Base-by-base conservation (phyloP, 1,140 invertebrate genomes). In the Pteromalus puparum region DNA sequence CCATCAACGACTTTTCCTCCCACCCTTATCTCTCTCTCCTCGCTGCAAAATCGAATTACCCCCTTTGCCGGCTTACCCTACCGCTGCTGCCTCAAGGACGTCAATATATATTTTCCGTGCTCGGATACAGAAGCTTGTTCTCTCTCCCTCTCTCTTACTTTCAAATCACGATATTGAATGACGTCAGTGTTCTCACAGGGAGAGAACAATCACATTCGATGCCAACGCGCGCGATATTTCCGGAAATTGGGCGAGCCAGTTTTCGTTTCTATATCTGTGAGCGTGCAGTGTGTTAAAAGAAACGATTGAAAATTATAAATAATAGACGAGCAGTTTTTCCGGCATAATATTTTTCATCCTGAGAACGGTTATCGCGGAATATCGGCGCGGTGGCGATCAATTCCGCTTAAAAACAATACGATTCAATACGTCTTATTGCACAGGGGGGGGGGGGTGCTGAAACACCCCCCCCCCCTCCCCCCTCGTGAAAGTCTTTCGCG, bases 1-100 rank as follows among this genome's bases (percentile, higher is more conserved):
- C 65, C 65, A 68, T 68, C 65, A 68, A 68, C 65, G 65, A 68
- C 65, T 68, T 68, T 26, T 9, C 15, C 13, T 5, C 48, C 13
- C 48, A 13, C 15, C 48, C 12, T 5, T 24, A 5, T 5, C 30
- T 34, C n/a, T 26, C 24, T 68, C 18, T 68, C 65, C 65, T 26
- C n/a, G 65, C 26, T 26, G 65, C 65, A 26, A 68, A 68, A 68
- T 68, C n/a, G 65, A 68, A 68, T 68, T 68, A 68, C 65, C 65
- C 65, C 65, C 26, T 53, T 53, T 21, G 48, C 48, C 48, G 48
- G 48, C 48, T 53, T 53, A 53, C 48, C 48, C 48, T 53, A 53
- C 48, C 48, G 18, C 48, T 21, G 48, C 48, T 26, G 13, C 48
- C 13, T 53, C 48, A 18, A 53, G 48, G 12, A 53, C 48, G 48